A percentile compares a stretch with the other conserved stretches of the same genome.
phyloP scores from a whole-genome alignment of 2,113 vertebrate genomes.

The Rhinopomastus cyanomelas region DNA sequence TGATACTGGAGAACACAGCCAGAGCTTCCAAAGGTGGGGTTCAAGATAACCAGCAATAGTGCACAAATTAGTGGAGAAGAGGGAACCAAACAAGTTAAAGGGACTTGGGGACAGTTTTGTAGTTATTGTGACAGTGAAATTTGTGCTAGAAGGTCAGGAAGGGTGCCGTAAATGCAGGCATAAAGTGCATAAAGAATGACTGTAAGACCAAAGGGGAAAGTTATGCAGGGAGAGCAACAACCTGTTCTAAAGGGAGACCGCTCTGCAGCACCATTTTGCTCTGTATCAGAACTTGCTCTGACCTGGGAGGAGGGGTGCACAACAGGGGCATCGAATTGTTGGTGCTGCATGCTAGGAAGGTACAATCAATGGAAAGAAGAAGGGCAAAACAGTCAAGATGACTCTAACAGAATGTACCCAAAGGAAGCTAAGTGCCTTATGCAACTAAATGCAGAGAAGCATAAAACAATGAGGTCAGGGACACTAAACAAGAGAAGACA shows the following conservation, averaged over 20 bases:
- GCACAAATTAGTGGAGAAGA: not conserved
- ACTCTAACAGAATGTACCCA: not conserved
- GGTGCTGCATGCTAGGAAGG: not conserved
- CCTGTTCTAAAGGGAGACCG: not conserved
- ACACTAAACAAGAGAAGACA: constrained; percentile 24
- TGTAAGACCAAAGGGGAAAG: not conserved
- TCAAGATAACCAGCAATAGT: not conserved
- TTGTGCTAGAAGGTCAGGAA: not conserved
- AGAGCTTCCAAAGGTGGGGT: not conserved
- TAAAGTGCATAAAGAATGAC: not conserved
- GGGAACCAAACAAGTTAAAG: not conserved
- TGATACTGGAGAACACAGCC: not conserved
- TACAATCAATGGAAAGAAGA: not conserved
- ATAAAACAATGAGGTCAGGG: constrained; percentile 62
- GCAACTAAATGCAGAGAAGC: constrained; percentile 57
- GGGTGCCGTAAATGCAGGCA: not conserved
- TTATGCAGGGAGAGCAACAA: not conserved
- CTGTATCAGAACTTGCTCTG: not conserved
- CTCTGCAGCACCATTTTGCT: not conserved
- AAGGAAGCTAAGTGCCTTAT: constrained; percentile 23
- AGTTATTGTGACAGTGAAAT: not conserved
- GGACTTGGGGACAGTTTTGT: not conserved
- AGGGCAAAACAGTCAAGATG: constrained; percentile 8
- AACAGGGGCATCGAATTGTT: not conserved
- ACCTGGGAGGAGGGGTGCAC: not conserved